Conservation (phyloP, 2,888 invertebrate species). For the Apotomis capreana region DNA sequence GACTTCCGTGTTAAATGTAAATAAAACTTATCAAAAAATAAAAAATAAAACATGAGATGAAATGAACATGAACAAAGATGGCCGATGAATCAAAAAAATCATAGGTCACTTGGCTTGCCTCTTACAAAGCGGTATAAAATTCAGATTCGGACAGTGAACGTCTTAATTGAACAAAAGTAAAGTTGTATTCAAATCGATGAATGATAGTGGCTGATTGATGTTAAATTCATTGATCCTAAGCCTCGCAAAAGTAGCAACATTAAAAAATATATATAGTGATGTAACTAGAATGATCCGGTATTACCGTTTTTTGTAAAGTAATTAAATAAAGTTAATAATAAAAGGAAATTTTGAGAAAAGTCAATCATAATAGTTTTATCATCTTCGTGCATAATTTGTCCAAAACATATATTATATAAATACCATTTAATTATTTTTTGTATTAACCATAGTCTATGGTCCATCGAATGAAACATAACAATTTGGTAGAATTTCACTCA, state of each 20-base stretch:
- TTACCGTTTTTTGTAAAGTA: slow-evolving; percentile 27
- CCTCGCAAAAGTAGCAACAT: neutral
- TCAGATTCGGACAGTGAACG: no score
- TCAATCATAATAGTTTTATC: no score
- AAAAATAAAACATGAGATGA: no score
- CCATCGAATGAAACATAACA: neutral
- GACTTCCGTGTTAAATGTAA: no score
- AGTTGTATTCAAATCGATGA: slow-evolving; percentile 11
- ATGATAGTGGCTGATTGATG: neutral
- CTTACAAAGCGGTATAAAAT: no score
- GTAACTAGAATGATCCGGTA: neutral
- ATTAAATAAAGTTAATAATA: neutral
- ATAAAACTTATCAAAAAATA: no score
- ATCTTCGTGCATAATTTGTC: no score
- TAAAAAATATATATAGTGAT: slow-evolving; percentile 27
- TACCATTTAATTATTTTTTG: neutral
- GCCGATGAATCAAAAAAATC: no score
- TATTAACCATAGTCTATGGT: slow-evolving; percentile 4
- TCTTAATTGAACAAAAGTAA: no score
- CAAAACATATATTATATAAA: neutral
- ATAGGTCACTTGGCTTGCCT: no score
- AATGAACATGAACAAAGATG: no score
- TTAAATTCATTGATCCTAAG: neutral
- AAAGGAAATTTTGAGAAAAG: neutral
- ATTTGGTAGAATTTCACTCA: slow-evolving; percentile 1